Base-by-base conservation (phyloP, 2,888 invertebrate genomes). In the Altica lythri region DNA sequence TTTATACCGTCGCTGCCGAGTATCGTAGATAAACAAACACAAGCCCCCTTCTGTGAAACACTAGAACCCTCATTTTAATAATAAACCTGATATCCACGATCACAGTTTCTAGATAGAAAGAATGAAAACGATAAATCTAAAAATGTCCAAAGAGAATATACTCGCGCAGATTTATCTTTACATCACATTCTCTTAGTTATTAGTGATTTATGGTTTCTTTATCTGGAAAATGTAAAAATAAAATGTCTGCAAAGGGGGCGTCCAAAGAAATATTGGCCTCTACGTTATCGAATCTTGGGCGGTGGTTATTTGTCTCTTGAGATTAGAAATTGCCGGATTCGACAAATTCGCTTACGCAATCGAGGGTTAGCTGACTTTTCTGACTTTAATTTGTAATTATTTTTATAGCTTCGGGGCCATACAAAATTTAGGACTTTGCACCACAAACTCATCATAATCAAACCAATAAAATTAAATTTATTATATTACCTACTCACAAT, bases 191-290 rank as follows among this genome's bases (percentile, higher is more conserved):
- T 61, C 60, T 57, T 52, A 57, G 61, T 60, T 60, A 57, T 63
- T 64, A 66, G 65, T 69, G 68, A 69, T 69, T 68, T 66, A 67
- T 68, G 46, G 56, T 57, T 61, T 57, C 64, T 61, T 64, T 63
- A 63, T 64, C 64, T 62, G 54, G 61, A 63, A 66, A 63, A 66
- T 62, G 63, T 62, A 62, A 63, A 66, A 65, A 65, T 53, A 62
- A 55, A 59, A 57, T 51, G 59, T 57, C 61, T 44, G 52, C 34
- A 49, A 53, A 55, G 55, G 60, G n/a, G 62, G 58, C 57, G 58
- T 45, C 44, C 22, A 37, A 44, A 58, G 60, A 60, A 49, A 47
- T 58, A 60, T 60, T 57, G 57, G 53, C 30, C 52, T 60, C 50
- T 55, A 42, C 52, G 54, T 55, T 55, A 57, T 57, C 55, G 50